phyloP scores from a whole-genome alignment of 2,797 vertebrate species.

The Sternotherus odoratus region DNA sequence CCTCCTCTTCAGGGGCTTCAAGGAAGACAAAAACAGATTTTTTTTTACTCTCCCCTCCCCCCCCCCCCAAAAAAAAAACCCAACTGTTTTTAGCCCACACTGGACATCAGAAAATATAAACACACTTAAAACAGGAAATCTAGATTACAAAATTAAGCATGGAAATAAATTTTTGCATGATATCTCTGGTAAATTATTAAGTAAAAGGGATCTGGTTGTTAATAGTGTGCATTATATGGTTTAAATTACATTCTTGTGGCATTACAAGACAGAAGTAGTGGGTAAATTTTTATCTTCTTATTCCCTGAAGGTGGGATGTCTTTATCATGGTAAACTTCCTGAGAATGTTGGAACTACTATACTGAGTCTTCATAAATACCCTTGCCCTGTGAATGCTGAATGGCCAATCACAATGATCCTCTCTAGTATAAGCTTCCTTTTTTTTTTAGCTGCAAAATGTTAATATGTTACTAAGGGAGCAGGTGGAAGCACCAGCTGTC shows the following conservation, averaged over 20 bases:
- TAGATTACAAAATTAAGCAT: background rate
- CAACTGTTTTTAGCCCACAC: background rate
- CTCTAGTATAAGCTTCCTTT: conserved; percentile 7
- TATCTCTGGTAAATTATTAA: background rate
- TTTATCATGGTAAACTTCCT: background rate
- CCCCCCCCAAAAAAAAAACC: background rate
- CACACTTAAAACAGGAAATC: background rate
- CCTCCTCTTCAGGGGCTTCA: background rate
- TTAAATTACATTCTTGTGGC: background rate
- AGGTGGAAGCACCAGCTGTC: conserved; percentile 66
- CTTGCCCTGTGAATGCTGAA: background rate
- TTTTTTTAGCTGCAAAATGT: conserved; percentile 52
- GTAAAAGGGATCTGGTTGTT: background rate
- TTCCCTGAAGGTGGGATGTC: background rate
- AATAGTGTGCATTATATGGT: background rate
- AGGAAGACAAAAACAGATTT: background rate
- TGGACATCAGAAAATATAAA: background rate
- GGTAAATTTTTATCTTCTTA: background rate
- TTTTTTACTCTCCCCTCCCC: too few relatives aligned
- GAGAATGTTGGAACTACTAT: background rate
- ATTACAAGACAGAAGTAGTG: background rate
- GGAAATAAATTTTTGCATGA: background rate
- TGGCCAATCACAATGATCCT: conserved; percentile 39
- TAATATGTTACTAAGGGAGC: conserved; percentile 59
- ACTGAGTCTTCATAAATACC: background rate